Evolutionary conservation across 2,888 invertebrate species (phyloP).

Genomic region (Chrysolina oricalcia): DNA sequence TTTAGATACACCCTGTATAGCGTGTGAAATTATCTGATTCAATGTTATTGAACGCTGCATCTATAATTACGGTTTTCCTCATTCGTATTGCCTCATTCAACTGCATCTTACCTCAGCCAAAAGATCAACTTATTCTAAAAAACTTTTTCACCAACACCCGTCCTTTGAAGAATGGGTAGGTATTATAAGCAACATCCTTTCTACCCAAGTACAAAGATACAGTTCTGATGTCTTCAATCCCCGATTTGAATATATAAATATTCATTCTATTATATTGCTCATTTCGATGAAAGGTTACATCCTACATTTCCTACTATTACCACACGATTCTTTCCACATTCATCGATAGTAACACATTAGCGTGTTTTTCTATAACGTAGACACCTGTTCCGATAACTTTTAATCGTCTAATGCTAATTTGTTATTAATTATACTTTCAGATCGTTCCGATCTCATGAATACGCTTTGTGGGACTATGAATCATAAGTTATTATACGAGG

Average conservation of each 20-base stretch:
- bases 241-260: neutral
- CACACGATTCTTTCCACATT: constrained; percentile 20
- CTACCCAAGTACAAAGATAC: neutral
- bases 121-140: neutral
- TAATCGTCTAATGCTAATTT: constrained; percentile 47
- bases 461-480: neutral
- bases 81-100: too few relatives aligned
- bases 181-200: neutral
- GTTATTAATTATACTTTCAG: constrained; percentile 49
- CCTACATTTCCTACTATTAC: constrained; percentile 22
- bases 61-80: too few relatives aligned
- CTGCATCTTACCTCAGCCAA: neutral
- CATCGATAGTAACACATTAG: constrained; percentile 28
- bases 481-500: constrained; percentile 18
- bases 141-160: neutral
- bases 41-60: too few relatives aligned
- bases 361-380: constrained; percentile 37
- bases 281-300: constrained; percentile 10
- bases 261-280: constrained; percentile 5
- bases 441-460: constrained; percentile 34
- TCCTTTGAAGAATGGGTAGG: neutral
- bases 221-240: neutral
- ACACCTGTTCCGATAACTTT: constrained; percentile 47
- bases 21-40: too few relatives aligned
- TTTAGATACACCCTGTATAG: too few relatives aligned